Base-by-base conservation (phyloP, 2,797 vertebrate species). In the Cygnus olor region DNA sequence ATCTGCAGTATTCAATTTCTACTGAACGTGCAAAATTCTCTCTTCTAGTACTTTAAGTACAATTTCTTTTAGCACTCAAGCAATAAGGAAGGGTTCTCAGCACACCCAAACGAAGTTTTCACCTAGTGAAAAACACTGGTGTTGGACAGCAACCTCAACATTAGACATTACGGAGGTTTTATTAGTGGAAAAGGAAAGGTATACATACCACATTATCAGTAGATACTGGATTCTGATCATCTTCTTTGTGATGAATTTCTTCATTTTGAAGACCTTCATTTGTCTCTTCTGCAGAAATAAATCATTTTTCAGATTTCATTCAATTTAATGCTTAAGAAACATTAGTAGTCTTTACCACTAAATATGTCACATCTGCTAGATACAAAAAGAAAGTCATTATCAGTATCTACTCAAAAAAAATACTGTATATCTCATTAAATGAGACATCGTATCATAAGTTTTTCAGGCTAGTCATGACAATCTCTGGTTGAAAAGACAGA, bases 141-240 rank as follows among this genome's bases (percentile, higher is more conserved):
- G 54, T 14, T 53, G 54, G 53, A 36, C 45, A 83, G 34, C 11
- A 2, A n/a, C 14, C 4, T 60, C 54, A n/a, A 7, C 6, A 27
- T 3, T 11, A 53, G 71, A 38, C 21, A 27, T 34, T 34, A 30
- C 49, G 21, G 16, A 66, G 60, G 57, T 44, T 12, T 3, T 19
- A 1, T 30, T 2, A 72, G 18, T 51, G 51, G 73, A 18, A 88
- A 69, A 81, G 28, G 24, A 56, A 88, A 95, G 80, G n/a, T 20
- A 6, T 69, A 97, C 98, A 25, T 98, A 99, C 99, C 99, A 99
- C 99, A 97, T 98, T 99, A 94, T 99, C 98, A 90, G 98, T 49
- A 69, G 98, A 93, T 51, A 97, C 94, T 88, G 97, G 93, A 88
- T 97, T 97, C 81, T 94, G 91, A 94, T 98, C 94, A 71, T 99